Conservation (phyloP, 2,113 vertebrate species). For the Burhinus oedicnemus region DNA sequence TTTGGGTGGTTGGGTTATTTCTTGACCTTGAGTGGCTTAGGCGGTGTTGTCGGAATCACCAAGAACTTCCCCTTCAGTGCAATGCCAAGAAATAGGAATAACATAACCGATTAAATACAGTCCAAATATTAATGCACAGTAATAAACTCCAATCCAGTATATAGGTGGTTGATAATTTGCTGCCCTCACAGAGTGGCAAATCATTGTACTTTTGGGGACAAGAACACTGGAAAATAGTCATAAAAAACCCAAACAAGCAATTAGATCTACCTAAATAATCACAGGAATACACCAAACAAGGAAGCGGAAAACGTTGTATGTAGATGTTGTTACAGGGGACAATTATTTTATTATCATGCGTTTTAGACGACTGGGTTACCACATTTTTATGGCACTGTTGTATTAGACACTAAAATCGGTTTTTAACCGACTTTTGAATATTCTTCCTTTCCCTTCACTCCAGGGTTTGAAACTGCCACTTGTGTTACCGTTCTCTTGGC, state of each 20-base stretch:
- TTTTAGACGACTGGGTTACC: not conserved
- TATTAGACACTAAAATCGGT: slow-evolving; percentile 34
- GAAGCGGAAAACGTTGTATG: not conserved
- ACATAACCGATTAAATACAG: not conserved
- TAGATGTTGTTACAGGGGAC: not conserved
- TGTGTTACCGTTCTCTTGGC: not conserved
- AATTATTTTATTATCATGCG: not conserved
- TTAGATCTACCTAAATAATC: slow-evolving; percentile 24
- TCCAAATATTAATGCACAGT: not conserved
- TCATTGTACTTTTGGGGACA: not conserved
- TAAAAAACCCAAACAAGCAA: slow-evolving; percentile 8
- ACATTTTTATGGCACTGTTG: not conserved
- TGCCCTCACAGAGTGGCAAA: not conserved
- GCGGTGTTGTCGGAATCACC: not conserved
- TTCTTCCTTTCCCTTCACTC: slow-evolving; percentile 20
- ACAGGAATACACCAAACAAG: not conserved
- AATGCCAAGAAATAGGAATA: not conserved
- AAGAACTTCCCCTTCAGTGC: not conserved
- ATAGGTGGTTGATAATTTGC: not conserved
- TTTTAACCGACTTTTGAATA: slow-evolving; percentile 57
- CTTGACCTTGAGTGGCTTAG: slow-evolving; percentile 51
- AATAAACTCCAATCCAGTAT: not conserved
- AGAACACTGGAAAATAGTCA: not conserved
- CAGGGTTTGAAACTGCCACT: not conserved
- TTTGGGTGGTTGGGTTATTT: not conserved